These are phyloP conservation scores for Euphonia xanthogaster DNA, from an alignment of 2,797 vertebrate genomes.

Conservation along the genomic window DNA sequence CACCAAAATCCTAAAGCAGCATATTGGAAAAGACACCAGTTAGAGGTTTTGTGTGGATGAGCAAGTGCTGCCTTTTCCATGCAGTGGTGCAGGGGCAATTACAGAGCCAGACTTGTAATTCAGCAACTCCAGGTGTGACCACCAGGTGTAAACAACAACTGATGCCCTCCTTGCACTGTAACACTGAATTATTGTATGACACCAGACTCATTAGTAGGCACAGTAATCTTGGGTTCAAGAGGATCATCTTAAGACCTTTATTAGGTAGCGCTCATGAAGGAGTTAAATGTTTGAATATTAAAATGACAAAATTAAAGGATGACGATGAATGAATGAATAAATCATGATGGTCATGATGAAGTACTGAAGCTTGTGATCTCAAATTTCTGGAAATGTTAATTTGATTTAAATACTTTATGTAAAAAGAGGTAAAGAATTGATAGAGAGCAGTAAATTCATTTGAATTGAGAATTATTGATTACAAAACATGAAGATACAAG, in stretches of 20 bases:
- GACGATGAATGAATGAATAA: no score
- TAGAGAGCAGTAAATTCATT: not conserved
- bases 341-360: not conserved
- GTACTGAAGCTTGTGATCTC: not conserved
- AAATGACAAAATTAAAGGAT: not conserved
- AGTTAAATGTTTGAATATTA: not conserved
- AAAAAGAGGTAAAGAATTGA: not conserved
- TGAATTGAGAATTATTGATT: not conserved
- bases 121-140: not conserved
- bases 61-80: not conserved
- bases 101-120: not conserved
- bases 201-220: not conserved
- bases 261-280: rapidly evolving
- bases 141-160: not conserved
- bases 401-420: not conserved
- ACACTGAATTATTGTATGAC: not conserved
- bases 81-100: not conserved
- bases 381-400: not conserved
- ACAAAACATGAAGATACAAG: not conserved
- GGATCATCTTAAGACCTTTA: not conserved
- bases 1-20: not conserved
- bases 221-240: not conserved
- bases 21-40: not conserved
- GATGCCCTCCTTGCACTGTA: not conserved
- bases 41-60: not conserved